These are phyloP conservation scores for Zingel zingel DNA, from an alignment of 2,113 vertebrate species.

Conservation along the genomic window DNA sequence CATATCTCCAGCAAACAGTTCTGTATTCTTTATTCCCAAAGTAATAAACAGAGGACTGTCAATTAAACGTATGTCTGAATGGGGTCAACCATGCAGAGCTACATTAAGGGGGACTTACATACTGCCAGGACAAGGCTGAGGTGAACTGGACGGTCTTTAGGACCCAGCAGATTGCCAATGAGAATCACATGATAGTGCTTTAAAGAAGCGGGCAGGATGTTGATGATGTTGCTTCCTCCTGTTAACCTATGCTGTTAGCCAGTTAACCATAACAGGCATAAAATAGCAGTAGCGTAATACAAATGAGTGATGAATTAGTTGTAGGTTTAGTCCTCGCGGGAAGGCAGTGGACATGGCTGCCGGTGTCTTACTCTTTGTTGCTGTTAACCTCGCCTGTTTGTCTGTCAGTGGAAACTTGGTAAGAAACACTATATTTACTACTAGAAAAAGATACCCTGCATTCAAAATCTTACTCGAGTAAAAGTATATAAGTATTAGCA, in stretches of 20 bases:
- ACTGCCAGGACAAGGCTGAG: not conserved
- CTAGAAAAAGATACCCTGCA: slow-evolving; percentile 4
- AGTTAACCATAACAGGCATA: not conserved
- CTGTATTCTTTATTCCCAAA: not conserved
- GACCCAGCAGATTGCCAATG: slow-evolving; percentile 56
- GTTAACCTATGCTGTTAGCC: not conserved
- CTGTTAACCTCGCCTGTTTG: slow-evolving; percentile 47
- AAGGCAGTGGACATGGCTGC: slow-evolving; percentile 66
- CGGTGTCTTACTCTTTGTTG: slow-evolving; percentile 50
- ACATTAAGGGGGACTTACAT: not conserved
- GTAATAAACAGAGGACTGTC: not conserved
- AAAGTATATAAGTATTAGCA: not conserved
- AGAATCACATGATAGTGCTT: slow-evolving; percentile 72
- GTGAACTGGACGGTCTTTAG: slow-evolving; percentile 23
- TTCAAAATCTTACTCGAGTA: not conserved
- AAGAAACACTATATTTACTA: slow-evolving; percentile 42
- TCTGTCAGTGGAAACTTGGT: slow-evolving; percentile 66
- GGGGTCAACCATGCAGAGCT: not conserved
- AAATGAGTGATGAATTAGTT: slow-evolving; percentile 5
- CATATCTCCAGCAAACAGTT: not conserved
- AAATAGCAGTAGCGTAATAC: not conserved
- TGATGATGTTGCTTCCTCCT: not conserved
- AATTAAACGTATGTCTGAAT: not conserved
- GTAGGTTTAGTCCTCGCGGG: not conserved
- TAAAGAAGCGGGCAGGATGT: not conserved